phyloP scores from a whole-genome alignment of 2,797 vertebrate species.

The Holocentrus rufus region DNA sequence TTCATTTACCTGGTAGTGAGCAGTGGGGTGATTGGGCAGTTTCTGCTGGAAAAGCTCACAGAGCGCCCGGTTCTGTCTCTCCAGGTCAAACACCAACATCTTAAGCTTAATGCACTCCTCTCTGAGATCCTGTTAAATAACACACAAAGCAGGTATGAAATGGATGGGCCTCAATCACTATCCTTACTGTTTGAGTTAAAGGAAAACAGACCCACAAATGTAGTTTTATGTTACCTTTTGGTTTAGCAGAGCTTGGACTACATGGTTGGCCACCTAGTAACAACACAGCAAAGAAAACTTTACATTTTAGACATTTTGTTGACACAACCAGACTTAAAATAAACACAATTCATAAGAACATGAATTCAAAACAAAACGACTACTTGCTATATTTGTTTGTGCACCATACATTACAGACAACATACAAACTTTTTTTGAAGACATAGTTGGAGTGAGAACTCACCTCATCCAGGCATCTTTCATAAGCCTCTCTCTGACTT shows the following conservation, averaged over 20 bases:
- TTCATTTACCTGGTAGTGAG: constrained; percentile 88
- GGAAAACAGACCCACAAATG: neutral
- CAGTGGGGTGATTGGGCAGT: constrained; percentile 87
- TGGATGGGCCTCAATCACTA: too few relatives aligned
- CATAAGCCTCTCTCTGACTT: constrained; percentile 94
- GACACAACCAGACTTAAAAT: neutral
- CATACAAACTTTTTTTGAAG: neutral
- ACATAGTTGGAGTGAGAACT: constrained; percentile 28
- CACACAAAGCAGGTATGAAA: neutral
- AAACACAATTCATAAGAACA: neutral
- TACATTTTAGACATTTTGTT: neutral
- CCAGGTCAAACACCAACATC: constrained; percentile 95
- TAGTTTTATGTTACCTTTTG: constrained; percentile 84
- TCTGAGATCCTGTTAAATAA: constrained; percentile 87
- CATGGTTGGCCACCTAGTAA: constrained; percentile 91
- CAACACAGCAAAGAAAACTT: constrained; percentile 1
- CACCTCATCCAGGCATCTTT: constrained; percentile 93
- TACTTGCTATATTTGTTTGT: neutral
- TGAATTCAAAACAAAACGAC: neutral
- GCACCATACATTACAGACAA: neutral
- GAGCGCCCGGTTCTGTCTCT: constrained; percentile 93
- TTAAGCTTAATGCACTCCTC: constrained; percentile 98
- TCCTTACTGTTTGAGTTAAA: neutral
- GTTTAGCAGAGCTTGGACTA: constrained; percentile 92
- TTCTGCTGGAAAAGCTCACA: constrained; percentile 95